Evolutionary conservation across 2,113 vertebrate species (phyloP).

Genomic region (Laticauda colubrina): DNA sequence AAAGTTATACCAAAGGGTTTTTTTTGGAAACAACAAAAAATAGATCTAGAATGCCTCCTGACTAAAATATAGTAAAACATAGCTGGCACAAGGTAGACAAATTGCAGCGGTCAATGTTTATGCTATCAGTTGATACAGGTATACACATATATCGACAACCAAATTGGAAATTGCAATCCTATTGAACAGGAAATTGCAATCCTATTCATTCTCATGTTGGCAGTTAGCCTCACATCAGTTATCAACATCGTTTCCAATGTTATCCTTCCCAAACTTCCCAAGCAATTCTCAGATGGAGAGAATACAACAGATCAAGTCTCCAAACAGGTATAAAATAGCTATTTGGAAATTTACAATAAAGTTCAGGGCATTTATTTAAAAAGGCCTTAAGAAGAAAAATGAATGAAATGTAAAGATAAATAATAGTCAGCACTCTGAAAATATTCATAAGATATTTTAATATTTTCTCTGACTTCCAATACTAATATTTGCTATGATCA

Average conservation of each 20-base stretch:
- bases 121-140: not conserved
- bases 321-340: not conserved
- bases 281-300: not conserved
- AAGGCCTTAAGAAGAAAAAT: not conserved
- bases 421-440: not conserved
- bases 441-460: not conserved
- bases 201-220: not conserved
- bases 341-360: not conserved
- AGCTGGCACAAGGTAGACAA: not conserved
- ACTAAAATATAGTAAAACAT: not conserved
- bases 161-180: not conserved
- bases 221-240: not conserved
- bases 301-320: not conserved
- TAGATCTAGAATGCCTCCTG: not conserved
- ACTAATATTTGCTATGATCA: not conserved
- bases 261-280: not conserved
- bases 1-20: no score
- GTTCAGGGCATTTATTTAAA: not conserved
- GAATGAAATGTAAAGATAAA: not conserved
- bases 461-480: not conserved
- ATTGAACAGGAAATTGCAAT: not conserved
- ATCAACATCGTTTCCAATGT: not conserved
- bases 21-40: not conserved
- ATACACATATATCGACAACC: not conserved
- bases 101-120: not conserved